A percentile compares a stretch with the other conserved stretches of the same genome.
phyloP scores from a whole-genome alignment of 2,888 invertebrate genomes.

The Mesochorus sp. region DNA sequence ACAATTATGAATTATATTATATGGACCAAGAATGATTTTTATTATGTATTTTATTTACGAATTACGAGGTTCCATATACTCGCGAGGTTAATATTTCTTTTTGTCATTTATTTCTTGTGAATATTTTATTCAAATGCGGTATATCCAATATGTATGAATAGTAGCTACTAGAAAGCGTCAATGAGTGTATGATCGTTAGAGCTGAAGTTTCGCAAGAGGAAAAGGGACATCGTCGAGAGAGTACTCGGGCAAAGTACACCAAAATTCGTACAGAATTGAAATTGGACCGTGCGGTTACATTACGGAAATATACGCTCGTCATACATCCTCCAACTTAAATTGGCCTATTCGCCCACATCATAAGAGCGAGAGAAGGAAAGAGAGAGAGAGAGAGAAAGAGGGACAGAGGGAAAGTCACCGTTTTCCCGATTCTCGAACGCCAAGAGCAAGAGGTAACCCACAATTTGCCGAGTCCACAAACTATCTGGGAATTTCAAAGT shows the following conservation, averaged over 20 bases:
- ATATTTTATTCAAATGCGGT: too few relatives aligned
- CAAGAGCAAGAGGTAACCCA: slow-evolving; percentile 58
- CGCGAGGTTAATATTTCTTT: too few relatives aligned
- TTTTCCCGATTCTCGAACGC: slow-evolving; percentile 11
- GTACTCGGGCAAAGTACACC: too few relatives aligned
- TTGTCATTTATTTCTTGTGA: too few relatives aligned
- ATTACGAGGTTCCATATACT: too few relatives aligned
- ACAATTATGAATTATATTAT: too few relatives aligned
- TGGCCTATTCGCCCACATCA: slow-evolving; percentile 66
- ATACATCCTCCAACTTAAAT: slow-evolving; percentile 76
- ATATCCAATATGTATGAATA: too few relatives aligned
- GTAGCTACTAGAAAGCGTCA: too few relatives aligned
- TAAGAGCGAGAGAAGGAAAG: background rate
- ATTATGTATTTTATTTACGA: too few relatives aligned
- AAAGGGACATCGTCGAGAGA: too few relatives aligned
- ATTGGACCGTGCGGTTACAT: slow-evolving; percentile 68
- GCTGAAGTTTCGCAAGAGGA: slow-evolving; percentile 8
- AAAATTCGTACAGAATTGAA: slow-evolving; percentile 68
- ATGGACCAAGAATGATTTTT: too few relatives aligned
- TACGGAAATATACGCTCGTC: slow-evolving; percentile 70
- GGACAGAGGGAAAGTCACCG: background rate
- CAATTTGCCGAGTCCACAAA: slow-evolving; percentile 71
- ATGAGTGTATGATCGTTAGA: slow-evolving; percentile 9
- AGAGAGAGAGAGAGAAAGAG: background rate
- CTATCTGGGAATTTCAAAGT: slow-evolving; percentile 65